A percentile compares a stretch with the other conserved stretches of the same genome.
These are phyloP conservation scores for Coelopa frigida DNA, from an alignment of 1,140 invertebrate species.

Conservation along the genomic window DNA sequence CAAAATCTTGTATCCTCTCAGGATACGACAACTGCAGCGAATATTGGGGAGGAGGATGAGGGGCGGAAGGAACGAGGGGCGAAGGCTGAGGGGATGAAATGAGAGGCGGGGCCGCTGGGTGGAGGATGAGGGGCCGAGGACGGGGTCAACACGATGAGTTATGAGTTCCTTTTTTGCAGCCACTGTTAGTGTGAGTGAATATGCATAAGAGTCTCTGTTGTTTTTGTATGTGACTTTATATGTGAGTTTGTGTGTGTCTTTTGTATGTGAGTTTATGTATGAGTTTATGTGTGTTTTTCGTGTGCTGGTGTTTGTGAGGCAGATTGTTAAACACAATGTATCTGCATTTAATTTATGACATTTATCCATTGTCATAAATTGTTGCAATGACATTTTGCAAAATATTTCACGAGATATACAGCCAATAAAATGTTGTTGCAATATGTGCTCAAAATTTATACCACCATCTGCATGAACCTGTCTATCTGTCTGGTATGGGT, in stretches of 20 bases:
- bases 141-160: neutral
- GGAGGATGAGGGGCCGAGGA: neutral
- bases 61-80: too few relatives aligned
- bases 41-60: too few relatives aligned
- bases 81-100: too few relatives aligned
- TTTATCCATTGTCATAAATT: slow-evolving; percentile 16
- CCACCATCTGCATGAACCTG: slow-evolving; percentile 8
- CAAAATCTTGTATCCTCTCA: too few relatives aligned
- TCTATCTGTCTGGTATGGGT: neutral
- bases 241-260: neutral
- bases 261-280: too few relatives aligned
- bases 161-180: too few relatives aligned
- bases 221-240: neutral
- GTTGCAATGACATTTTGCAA: slow-evolving; percentile 12
- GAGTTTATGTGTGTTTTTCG: too few relatives aligned
- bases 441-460: slow-evolving; percentile 7
- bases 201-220: neutral
- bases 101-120: too few relatives aligned
- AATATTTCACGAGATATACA: neutral
- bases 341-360: slow-evolving; percentile 14
- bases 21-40: too few relatives aligned
- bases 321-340: slow-evolving; percentile 12
- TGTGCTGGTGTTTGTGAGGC: slow-evolving; percentile 1
- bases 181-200: too few relatives aligned
- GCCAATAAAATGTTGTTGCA: slow-evolving; percentile 1